Base-by-base conservation (phyloP, 2,797 vertebrate species). In the Sorex maritimensis region DNA sequence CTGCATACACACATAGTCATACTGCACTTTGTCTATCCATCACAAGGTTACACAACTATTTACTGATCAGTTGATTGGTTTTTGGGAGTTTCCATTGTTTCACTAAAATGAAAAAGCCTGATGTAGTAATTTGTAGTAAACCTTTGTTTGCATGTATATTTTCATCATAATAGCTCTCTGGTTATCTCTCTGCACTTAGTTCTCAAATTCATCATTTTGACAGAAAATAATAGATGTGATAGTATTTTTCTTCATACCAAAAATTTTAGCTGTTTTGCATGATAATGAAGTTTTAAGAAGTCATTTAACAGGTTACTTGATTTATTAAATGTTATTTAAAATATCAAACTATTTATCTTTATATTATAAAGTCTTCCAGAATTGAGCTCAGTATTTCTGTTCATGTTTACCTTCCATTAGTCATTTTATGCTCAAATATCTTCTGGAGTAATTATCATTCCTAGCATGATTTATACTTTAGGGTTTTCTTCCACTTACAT, bases 261-360 rank as follows among this genome's bases (percentile, higher is more conserved):
- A 74, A 77, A 80, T 7, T 23, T 49, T 75, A 72, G 61, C 68
- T 23, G 30, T 44, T 91, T 91, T 74, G 11, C 8, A 72, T 83
- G 83, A 49, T 6, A 73, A 85, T 82, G 46, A 14, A 58, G 63
- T 90, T 73, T 55, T 55, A 55, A 52, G 49, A 52, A 52, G 49
- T 52, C 61, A 63, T 67, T 28, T 12, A 67, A 23, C 65, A 28
- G 21, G 26, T 84, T 83, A 88, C 80, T 83, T 44, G 38, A 58
- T 68, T 93, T 81, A 72, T 61, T 89, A 68, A 55, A 69, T 71
- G 81, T 67, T 83, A 63, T 34, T 79, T n/a, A 83, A 79, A 77
- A 0, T 67, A 1, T 72, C 41, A 84, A 86, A 78, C 5, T 41
- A 81, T 49, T 86, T 68, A 1, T 49, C 12, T 81, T 87, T 88